Base-by-base conservation (phyloP, 2,888 invertebrate species). In the Venustoraphidia nigricollis region DNA sequence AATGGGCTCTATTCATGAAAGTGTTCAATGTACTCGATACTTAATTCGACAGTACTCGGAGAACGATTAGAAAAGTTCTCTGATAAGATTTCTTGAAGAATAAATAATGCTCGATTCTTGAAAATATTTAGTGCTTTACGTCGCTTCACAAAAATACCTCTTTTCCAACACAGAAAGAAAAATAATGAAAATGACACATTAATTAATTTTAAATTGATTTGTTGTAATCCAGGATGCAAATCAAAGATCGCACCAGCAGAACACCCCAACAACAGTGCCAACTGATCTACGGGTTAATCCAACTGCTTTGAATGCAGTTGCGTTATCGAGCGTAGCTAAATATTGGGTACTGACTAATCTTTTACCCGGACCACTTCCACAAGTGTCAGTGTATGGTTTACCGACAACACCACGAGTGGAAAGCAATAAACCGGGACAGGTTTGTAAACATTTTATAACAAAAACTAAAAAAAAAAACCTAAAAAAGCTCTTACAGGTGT, bases 261-360 rank as follows among this genome's bases (percentile, higher is more conserved):
- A 69, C 53, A 66, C 72, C 50, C 70, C 75, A 44, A 72, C 75
- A 46, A 73, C 75, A 48, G 63, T 67, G 34, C 76, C 77, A 44
- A 77, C 77, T 8, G 78, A 78, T 62, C 63, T 77, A 43, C 64
- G 77, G 59, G 78, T 78, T 41, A 78, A 78, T 60, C 76, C 77
- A 1, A 76, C 78, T 44, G 77, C 77, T 50, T 71, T 79, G 54
- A 78, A 78, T 63, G 73, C 74, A 48, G 80, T 83, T 59, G 79
- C 83, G 60, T 73, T 82, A 68, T 79, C 79, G 62, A 81, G 77
- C 69, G 82, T 83, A 60, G 83, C 84, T 55, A 86, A 86, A 66
- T 86, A 85, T 66, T 86, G 84, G 85, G 84, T 86, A 62, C 77
- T 87, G 64, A 84, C 85, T 53, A 85, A 85, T 73, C 71, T 86